These are phyloP conservation scores for Calonectris borealis DNA, from an alignment of 2,113 vertebrate species.

Conservation along the genomic window DNA sequence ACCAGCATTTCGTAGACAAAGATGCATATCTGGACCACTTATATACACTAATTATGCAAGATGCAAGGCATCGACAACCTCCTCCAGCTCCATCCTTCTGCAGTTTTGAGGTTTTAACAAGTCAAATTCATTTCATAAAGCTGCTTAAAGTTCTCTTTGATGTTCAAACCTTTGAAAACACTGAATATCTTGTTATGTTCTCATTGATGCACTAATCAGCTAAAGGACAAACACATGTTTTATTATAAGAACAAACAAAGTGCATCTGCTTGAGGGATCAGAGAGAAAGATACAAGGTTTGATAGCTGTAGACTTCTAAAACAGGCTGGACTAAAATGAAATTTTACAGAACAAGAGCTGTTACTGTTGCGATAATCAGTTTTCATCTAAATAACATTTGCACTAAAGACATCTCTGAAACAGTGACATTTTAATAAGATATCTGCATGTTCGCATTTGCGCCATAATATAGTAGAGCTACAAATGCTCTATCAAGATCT, in stretches of 20 bases:
- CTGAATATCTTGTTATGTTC: slow-evolving; percentile 39
- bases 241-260: slow-evolving; percentile 50
- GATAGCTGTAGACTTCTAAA: slow-evolving; percentile 40
- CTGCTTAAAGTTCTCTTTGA: slow-evolving; percentile 44
- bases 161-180: slow-evolving; percentile 10
- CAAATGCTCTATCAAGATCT: slow-evolving; percentile 15
- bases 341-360: slow-evolving; percentile 1
- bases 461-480: background rate
- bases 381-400: slow-evolving; percentile 56
- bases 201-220: slow-evolving; percentile 50
- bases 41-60: background rate
- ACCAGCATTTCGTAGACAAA: background rate
- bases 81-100: background rate
- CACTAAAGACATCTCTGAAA: background rate
- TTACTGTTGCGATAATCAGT: slow-evolving; percentile 24
- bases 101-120: slow-evolving; percentile 3
- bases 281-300: background rate
- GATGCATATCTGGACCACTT: background rate
- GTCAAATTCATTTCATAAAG: background rate
- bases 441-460: slow-evolving; percentile 9
- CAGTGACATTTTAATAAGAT: slow-evolving; percentile 50
- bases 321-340: slow-evolving; percentile 18
- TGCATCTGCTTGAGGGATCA: slow-evolving; percentile 58
- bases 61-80: background rate
- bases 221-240: slow-evolving; percentile 50